Evolutionary conservation across 2,113 vertebrate genomes (phyloP).

Genomic region (Solea senegalensis): DNA sequence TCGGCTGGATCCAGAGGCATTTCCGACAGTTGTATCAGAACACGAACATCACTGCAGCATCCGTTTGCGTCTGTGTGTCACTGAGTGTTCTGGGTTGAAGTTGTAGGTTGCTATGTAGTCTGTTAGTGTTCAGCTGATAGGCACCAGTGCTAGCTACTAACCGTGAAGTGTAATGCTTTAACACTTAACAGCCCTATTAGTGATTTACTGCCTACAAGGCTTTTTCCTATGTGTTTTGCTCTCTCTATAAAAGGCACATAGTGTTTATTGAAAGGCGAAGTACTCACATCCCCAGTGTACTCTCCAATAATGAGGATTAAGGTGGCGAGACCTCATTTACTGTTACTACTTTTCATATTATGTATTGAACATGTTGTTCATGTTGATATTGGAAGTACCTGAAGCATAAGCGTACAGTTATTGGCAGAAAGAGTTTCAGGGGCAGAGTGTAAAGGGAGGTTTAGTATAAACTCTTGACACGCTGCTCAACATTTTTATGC

Average conservation of each 20-base stretch:
- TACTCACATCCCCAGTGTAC: conserved; percentile 29
- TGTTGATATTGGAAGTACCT: conserved; percentile 47
- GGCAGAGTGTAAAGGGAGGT: conserved; percentile 48
- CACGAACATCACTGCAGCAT: too few species aligned
- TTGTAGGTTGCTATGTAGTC: conserved; percentile 25
- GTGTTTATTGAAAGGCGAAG: conserved; percentile 59
- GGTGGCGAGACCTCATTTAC: conserved; percentile 62
- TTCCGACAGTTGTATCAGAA: too few species aligned
- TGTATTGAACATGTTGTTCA: conserved; percentile 53
- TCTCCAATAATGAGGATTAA: conserved; percentile 75
- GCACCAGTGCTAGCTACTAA: conserved; percentile 51
- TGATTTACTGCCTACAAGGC: conserved; percentile 69
- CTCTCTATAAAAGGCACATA: conserved; percentile 65
- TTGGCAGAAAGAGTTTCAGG: conserved; percentile 11
- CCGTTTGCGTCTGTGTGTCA: too few species aligned
- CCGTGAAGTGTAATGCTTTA: conserved; percentile 56
- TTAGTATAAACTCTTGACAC: conserved; percentile 62
- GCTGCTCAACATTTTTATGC: conserved; percentile 43
- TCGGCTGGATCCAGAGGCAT: too few species aligned
- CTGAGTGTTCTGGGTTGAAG: conserved; percentile 4
- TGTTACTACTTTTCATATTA: conserved; percentile 40
- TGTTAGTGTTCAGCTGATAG: conserved; percentile 38
- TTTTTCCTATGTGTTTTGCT: conserved; percentile 66
- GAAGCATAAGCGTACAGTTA: conserved; percentile 27
- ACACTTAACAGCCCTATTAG: conserved; percentile 66